These are phyloP conservation scores for Tolypeutes matacus DNA, from an alignment of 2,797 vertebrate species.

Conservation along the genomic window DNA sequence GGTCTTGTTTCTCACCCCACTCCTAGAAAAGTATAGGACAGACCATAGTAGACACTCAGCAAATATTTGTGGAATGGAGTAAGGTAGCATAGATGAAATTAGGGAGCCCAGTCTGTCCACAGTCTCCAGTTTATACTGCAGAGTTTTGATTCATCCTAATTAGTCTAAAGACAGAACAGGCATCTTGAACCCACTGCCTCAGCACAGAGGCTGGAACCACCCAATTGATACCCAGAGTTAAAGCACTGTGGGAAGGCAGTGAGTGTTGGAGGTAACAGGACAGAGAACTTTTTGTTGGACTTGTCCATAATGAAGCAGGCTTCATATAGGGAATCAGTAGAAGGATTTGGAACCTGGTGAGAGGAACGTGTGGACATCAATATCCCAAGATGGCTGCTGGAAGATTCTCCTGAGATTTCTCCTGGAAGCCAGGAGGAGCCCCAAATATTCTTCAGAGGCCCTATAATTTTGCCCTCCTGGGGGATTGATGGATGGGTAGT, in stretches of 20 bases:
- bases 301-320: background rate
- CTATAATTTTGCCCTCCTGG: too few relatives aligned
- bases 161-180: background rate
- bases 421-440: too few relatives aligned
- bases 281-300: constrained; percentile 65
- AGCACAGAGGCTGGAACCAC: constrained; percentile 41
- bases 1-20: background rate
- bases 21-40: constrained; percentile 4
- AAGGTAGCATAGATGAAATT: background rate
- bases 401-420: too few relatives aligned
- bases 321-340: too few relatives aligned
- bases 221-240: constrained; percentile 73
- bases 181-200: background rate
- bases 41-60: background rate
- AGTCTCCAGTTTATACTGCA: constrained; percentile 3
- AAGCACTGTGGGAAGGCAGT: constrained; percentile 56
- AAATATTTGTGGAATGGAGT: background rate
- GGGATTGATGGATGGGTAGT: too few relatives aligned
- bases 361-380: too few relatives aligned
- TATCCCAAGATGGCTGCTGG: too few relatives aligned
- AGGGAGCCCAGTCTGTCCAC: background rate
- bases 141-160: constrained; percentile 1
- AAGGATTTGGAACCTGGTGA: too few relatives aligned
- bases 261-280: constrained; percentile 66
- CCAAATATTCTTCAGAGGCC: too few relatives aligned